A percentile compares a stretch with the other conserved stretches of the same genome.
Conservation (phyloP, 2,888 invertebrate genomes). For the Pheosia gnoma region DNA sequence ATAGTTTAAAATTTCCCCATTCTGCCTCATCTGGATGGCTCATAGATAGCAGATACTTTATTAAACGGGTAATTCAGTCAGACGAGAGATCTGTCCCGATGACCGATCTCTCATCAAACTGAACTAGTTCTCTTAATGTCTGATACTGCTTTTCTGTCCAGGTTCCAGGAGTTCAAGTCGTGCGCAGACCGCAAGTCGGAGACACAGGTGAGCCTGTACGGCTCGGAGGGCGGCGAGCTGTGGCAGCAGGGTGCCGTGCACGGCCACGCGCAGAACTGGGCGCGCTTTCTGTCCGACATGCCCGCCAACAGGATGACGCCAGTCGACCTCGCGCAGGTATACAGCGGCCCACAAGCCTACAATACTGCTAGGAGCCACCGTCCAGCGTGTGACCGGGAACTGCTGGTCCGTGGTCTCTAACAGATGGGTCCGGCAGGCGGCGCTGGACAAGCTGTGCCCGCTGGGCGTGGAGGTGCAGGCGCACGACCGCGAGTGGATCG, state of each 20-base stretch:
- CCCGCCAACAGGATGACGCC: conserved; percentile 93
- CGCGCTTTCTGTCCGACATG: conserved; percentile 88
- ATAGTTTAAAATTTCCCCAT: too few species aligned
- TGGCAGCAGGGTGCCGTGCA: conserved; percentile 86
- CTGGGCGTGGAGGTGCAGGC: conserved; percentile 79
- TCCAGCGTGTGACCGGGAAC: too few species aligned
- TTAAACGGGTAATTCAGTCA: too few species aligned
- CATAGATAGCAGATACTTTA: too few species aligned
- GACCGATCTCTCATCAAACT: too few species aligned
- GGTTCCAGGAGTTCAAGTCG: conserved; percentile 77
- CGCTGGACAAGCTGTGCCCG: conserved; percentile 86
- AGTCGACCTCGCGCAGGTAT: conserved; percentile 85
- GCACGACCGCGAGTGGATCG: conserved; percentile 87
- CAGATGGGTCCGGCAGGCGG: conserved; percentile 48
- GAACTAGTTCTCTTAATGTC: too few species aligned
- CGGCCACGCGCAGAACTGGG: conserved; percentile 90
- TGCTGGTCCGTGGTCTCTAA: too few species aligned
- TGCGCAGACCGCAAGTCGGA: conserved; percentile 26
- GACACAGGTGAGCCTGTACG: conserved; percentile 34
- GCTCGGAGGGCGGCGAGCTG: conserved; percentile 13
- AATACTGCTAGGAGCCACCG: too few species aligned
- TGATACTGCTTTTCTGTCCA: conserved; percentile 20
- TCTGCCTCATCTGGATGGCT: too few species aligned
- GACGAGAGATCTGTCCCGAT: too few species aligned
- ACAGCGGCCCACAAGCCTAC: too few species aligned